These are phyloP conservation scores for Condylura cristata DNA, from an alignment of 2,113 vertebrate genomes.

Conservation along the genomic window DNA sequence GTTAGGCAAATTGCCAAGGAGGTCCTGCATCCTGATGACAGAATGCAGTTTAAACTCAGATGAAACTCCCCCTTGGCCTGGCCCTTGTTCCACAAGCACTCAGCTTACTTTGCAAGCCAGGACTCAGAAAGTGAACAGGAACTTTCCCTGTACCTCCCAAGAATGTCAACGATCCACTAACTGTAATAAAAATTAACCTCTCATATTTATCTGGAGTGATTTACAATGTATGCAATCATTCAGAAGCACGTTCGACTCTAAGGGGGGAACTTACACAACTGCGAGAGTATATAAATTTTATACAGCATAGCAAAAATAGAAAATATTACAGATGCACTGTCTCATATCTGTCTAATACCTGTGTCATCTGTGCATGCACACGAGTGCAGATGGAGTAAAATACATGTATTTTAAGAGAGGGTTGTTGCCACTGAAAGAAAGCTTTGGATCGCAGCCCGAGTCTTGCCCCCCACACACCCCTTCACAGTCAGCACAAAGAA, in stretches of 20 bases:
- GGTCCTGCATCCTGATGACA: neutral
- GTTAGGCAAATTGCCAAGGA: neutral
- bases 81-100: neutral
- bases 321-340: constrained; percentile 32
- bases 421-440: neutral
- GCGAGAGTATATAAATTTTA: constrained; percentile 19
- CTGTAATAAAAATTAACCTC: constrained; percentile 35
- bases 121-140: neutral
- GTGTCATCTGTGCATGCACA: neutral
- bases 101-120: neutral
- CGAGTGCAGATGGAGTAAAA: neutral
- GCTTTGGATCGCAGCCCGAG: neutral
- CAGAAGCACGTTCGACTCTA: constrained; percentile 1
- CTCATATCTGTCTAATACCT: neutral
- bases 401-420: neutral
- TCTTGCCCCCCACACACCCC: rapidly evolving
- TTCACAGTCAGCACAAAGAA: neutral
- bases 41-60: neutral
- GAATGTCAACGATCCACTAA: constrained; percentile 35
- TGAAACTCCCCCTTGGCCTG: neutral
- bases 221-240: constrained; percentile 38
- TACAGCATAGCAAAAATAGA: constrained; percentile 29
- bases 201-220: neutral
- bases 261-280: neutral
- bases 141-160: neutral